Base-by-base conservation (phyloP, 1,140 invertebrate genomes). In the Drosophila persimilis region DNA sequence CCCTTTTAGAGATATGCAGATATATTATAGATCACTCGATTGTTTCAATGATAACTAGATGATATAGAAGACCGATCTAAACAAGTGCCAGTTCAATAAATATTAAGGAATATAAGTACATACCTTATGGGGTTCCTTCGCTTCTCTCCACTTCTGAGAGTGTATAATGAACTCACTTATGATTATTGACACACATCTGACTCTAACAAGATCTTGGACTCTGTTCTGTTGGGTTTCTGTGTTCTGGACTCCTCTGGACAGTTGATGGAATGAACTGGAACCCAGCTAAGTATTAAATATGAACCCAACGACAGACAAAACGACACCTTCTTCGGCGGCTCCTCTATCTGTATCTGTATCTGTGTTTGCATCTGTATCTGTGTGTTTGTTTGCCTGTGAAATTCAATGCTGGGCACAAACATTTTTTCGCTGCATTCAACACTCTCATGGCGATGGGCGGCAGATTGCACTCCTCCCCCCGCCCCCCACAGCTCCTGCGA, bases 121-220 rank as follows among this genome's bases (percentile, higher is more conserved):
- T 31, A 8, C 29, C 1, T 31, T 31, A 31, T 8, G 2, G 7
- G 29, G 29, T 31, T 31, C n/a, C n/a, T n/a, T n/a, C n/a, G n/a
- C n/a, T n/a, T 15, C 9, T 35, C 31, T 11, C 11, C 31, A n/a
- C n/a, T 35, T 11, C 3, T 35, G 9, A 3, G 3, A 35, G 31
- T 35, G 31, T 35, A 35, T 35, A 35, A 57, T 66, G 64, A 69
- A 69, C 67, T 67, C 56, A 69, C 44, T 57, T 69, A 67, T 69
- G 63, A 52, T 69, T 69, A 69, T 69, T 69, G 65, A 69, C 65
- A 55, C 61, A 65, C 61, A 45, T 22, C 9, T 11, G 31, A 35
- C 31, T 35, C 31, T 11, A 35, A 69, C 45, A 39, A 46, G 39
- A 60, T 11, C 26, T 45, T 31, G 59, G 26, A 35, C 9, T 35